Base-by-base conservation (phyloP, 1,140 invertebrate species). In the Dreissena rostriformis region DNA sequence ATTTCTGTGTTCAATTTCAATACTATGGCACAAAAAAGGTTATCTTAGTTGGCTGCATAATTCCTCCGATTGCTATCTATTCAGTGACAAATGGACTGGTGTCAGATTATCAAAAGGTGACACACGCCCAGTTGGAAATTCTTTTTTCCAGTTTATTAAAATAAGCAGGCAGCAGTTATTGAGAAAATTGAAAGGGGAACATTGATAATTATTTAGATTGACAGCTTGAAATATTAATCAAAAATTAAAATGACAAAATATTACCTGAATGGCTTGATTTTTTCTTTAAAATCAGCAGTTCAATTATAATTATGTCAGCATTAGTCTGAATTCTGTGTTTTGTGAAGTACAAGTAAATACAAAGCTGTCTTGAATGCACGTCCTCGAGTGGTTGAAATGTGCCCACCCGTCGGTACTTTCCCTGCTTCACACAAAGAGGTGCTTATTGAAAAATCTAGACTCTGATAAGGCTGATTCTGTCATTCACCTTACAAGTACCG, bases 171-270 rank as follows among this genome's bases (percentile, higher is more conserved):
- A 5, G 39, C 8, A 8, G 39, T 39, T 39, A 39, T 39, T 39
- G 39, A 39, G 39, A 39, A 39, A 39, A 39, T 39, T 39, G 39
- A 39, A 39, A 39, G 39, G 39, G 39, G 39, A 39, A 39, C 39
- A 39, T 39, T 39, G 39, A 39, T 39, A 39, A 39, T 39, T 39
- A 39, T 39, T 2, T 39, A 39, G 39, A 8, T 5, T 61, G 57
- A 61, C 57, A 11, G 17, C 12, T 24, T 19, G 57, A 24, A 19
- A 24, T 61, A 61, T 61, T 61, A 12, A n/a, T 5, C 17, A 61
- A 61, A 24, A 61, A n/a, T 61, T n/a, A 61, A n/a, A n/a, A 19
- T 61, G 57, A 61, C 57, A 61, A 61, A 61, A n/a, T 4, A 61
- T n/a, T 61, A 24, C 57, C 17, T 61, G 17, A 61, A 61, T 61